Conservation (phyloP, 2,888 invertebrate genomes). For the Linnaemya vulpina region DNA sequence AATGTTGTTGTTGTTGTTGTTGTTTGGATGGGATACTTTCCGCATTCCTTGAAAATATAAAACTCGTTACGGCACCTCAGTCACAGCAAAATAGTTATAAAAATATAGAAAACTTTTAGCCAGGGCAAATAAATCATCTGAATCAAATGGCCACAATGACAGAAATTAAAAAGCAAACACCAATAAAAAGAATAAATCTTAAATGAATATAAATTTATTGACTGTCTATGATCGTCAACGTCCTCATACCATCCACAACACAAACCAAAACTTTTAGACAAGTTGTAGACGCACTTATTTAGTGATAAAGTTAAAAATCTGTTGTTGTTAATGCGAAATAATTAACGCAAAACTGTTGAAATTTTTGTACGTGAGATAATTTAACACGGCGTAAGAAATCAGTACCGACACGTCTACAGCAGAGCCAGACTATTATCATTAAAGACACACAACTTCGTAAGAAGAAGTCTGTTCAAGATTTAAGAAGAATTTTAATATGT, state of each 20-base stretch:
- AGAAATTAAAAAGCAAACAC: neutral
- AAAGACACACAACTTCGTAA: too few species aligned
- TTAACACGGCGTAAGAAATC: neutral
- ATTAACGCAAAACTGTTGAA: too few species aligned
- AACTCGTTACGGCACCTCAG: neutral
- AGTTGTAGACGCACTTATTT: too few species aligned
- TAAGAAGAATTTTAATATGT: too few species aligned
- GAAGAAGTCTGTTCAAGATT: too few species aligned
- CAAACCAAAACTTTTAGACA: too few species aligned
- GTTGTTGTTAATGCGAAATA: too few species aligned
- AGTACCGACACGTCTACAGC: neutral
- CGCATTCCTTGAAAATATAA: conserved; percentile 16
- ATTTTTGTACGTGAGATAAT: too few species aligned
- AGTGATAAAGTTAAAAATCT: too few species aligned
- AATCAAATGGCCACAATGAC: neutral
- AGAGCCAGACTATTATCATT: too few species aligned
- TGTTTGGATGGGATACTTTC: conserved; percentile 4
- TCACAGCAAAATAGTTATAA: neutral
- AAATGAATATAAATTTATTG: conserved; percentile 8
- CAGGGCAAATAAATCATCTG: neutral
- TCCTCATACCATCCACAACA: neutral
- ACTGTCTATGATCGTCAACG: neutral
- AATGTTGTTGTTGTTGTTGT: conserved; percentile 18
- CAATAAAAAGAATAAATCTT: conserved; percentile 21
- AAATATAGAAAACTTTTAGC: neutral